Base-by-base conservation (phyloP, 2,797 vertebrate genomes). In the Pelobates cultripes region DNA sequence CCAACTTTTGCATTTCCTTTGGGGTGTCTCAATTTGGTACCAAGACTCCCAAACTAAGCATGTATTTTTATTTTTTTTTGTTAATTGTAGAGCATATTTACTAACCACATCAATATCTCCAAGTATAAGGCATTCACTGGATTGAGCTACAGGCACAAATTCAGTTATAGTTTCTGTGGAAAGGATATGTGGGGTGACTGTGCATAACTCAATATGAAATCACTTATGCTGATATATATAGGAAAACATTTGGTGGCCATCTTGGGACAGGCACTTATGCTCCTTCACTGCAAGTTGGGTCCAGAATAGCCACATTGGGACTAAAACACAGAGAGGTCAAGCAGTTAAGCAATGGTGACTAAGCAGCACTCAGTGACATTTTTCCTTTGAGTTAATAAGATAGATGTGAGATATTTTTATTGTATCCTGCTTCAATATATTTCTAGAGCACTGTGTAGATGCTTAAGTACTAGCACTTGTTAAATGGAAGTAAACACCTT, bases 91-190 rank as follows among this genome's bases (percentile, higher is more conserved):
- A 64, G 28, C 61, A 68, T 28, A 15, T 75, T 75, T 44, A 63
- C 45, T 67, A 5, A 12, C 40, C 17, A 61, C 12, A 42, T 70
- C 53, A 75, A 61, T 74, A 74, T 44, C 74, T 40, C 43, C 12
- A 7, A 47, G 43, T 75, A 64, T 75, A 81, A 81, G 73, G 79
- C 79, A 76, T 70, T 68, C 28, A 47, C 55, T 28, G 8, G 42
- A 45, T 45, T 45, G 68, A 70, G 69, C 67, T 81, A 77, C 79
- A 81, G 67, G 73, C 79, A 80, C 64, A 75, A 61, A 51, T 71
- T 76, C 67, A 76, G 73, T 55, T 66, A 53, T n/a, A n/a, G 10
- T 80, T 66, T 47, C 10, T 57, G 6, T 5, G 2, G 17, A 42
- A 43, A 43, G 63, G 8, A 68, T 10, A 42, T 12, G 41, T 3